These are phyloP conservation scores for Dryocosmus kuriphilus DNA, from an alignment of 2,888 invertebrate species.

Conservation along the genomic window DNA sequence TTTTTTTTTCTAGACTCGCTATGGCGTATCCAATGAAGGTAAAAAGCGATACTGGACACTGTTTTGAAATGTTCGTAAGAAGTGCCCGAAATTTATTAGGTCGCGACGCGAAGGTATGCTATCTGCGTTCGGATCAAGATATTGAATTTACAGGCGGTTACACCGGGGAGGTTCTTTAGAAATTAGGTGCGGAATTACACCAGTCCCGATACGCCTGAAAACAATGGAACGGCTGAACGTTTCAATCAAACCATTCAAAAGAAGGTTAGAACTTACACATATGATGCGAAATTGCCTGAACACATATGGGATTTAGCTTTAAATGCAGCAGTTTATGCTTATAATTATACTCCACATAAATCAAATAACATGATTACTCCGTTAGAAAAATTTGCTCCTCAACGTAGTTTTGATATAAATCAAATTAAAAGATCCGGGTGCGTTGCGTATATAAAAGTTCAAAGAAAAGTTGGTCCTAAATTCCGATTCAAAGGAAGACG, in stretches of 20 bases:
- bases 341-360: conserved; percentile 44
- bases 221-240: conserved; percentile 50
- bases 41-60: conserved; percentile 52
- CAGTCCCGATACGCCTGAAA: conserved; percentile 51
- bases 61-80: conserved; percentile 51
- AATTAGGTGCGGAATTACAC: conserved; percentile 36
- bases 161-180: conserved; percentile 18
- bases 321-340: too few relatives aligned
- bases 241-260: conserved; percentile 8
- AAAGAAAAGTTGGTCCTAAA: conserved; percentile 49
- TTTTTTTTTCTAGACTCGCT: conserved; percentile 57
- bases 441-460: conserved; percentile 51
- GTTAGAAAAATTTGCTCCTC: conserved; percentile 49
- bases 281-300: conserved; percentile 48
- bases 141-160: conserved; percentile 43
- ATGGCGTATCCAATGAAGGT: conserved; percentile 56
- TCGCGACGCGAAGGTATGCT: conserved; percentile 58
- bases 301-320: conserved; percentile 57
- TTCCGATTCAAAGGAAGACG: conserved; percentile 47
- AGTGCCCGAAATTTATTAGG: conserved; percentile 59
- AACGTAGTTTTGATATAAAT: conserved; percentile 46
- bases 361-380: conserved; percentile 33
- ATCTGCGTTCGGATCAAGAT: conserved; percentile 56
- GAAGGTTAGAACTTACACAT: conserved; percentile 45
- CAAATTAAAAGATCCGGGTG: conserved; percentile 52